These are phyloP conservation scores for Aphrocallistes beatrix DNA, from an alignment of 37 sponge, comb jelly and placozoan species.

Conservation along the genomic window DNA sequence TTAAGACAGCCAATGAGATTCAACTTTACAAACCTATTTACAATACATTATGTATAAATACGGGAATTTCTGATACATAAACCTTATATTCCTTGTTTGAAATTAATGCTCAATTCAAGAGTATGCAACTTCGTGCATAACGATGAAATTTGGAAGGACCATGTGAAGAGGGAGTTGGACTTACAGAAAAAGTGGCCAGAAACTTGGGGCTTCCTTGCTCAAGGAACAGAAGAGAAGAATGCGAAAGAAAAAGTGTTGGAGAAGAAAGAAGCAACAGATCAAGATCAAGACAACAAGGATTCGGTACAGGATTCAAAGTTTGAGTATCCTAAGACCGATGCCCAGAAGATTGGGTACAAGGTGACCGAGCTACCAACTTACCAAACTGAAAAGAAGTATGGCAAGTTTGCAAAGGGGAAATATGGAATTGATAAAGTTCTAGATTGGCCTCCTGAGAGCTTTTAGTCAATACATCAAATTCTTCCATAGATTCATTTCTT, in stretches of 20 bases:
- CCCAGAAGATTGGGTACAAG: slow-evolving; percentile 9
- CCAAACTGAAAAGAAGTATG: not conserved
- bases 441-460: slow-evolving; percentile 2
- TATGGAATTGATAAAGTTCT: slow-evolving; percentile 16
- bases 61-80: too few species aligned
- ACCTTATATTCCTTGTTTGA: too few species aligned
- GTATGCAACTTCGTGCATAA: slow-evolving; percentile 31
- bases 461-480: not conserved
- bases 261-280: too few species aligned
- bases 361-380: slow-evolving; percentile 5
- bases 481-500: too few species aligned
- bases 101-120: slow-evolving; percentile 11
- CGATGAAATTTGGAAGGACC: slow-evolving; percentile 37
- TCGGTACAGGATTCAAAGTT: not conserved
- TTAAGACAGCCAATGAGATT: too few species aligned
- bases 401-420: slow-evolving; percentile 1
- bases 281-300: not conserved
- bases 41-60: too few species aligned
- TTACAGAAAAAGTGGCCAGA: slow-evolving; percentile 31
- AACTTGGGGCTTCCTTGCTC: slow-evolving; percentile 27
- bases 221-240: not conserved
- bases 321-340: not conserved
- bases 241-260: not conserved
- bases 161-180: slow-evolving; percentile 23
- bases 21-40: too few species aligned